Conservation (phyloP, 2,888 invertebrate genomes). For the Lumbricus terrestris region DNA sequence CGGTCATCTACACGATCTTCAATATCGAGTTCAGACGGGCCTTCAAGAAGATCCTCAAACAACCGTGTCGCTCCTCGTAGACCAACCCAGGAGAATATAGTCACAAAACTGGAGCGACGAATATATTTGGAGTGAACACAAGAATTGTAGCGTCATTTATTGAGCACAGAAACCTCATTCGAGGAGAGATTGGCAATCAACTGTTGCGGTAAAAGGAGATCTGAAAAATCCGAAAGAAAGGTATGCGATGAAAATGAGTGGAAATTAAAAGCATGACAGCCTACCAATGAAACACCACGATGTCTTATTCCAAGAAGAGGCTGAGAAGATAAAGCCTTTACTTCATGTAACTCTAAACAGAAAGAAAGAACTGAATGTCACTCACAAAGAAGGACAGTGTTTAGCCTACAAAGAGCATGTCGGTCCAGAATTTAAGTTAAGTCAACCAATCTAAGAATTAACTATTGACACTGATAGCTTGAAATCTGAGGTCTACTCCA, state of each 20-base stretch:
- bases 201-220: neutral
- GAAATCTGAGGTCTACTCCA: no score
- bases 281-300: neutral
- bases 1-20: slow-evolving; percentile 62
- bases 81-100: neutral
- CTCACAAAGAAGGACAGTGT: no score
- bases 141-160: neutral
- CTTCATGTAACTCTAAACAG: neutral
- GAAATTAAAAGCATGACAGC: neutral
- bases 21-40: slow-evolving; percentile 88
- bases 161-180: no score
- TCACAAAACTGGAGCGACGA: neutral
- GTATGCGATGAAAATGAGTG: neutral
- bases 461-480: no score
- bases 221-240: neutral
- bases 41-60: slow-evolving; percentile 81
- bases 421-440: no score
- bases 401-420: no score
- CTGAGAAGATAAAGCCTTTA: neutral
- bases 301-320: neutral
- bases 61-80: neutral
- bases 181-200: neutral
- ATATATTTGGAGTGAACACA: neutral
- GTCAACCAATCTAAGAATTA: no score
- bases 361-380: no score